These are phyloP conservation scores for Lypha dubia DNA, from an alignment of 2,888 invertebrate species.

Conservation along the genomic window DNA sequence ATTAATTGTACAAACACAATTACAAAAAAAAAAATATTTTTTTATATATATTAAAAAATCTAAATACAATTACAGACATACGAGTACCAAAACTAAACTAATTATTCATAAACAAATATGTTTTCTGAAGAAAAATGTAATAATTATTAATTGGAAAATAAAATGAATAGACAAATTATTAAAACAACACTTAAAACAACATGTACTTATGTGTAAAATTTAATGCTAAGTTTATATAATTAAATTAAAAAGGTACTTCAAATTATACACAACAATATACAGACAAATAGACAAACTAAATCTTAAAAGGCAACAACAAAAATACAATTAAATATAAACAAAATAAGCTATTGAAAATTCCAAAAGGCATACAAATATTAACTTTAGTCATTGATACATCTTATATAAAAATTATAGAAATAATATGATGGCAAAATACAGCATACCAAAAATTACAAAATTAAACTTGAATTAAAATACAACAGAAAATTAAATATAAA, in stretches of 20 bases:
- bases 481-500: constrained; percentile 62
- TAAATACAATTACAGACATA: constrained; percentile 68
- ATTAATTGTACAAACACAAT: constrained; percentile 71
- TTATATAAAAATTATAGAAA: constrained; percentile 55
- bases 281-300: constrained; percentile 17
- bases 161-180: constrained; percentile 37
- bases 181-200: constrained; percentile 23
- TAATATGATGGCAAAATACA: constrained; percentile 67
- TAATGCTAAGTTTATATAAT: constrained; percentile 43
- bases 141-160: constrained; percentile 6
- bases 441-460: constrained; percentile 41
- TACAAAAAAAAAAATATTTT: constrained; percentile 50
- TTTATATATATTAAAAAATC: constrained; percentile 41
- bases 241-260: constrained; percentile 59
- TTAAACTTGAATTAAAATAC: constrained; percentile 27
- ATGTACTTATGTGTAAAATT: constrained; percentile 57
- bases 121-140: constrained; percentile 54
- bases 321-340: constrained; percentile 49
- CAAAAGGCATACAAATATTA: constrained; percentile 44
- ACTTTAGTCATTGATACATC: constrained; percentile 72
- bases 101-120: constrained; percentile 20
- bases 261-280: constrained; percentile 57
- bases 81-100: constrained; percentile 38
- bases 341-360: constrained; percentile 47
- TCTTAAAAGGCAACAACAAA: constrained; percentile 19